Evolutionary conservation across 2,888 invertebrate species (phyloP).

Genomic region (Rhingia campestris): DNA sequence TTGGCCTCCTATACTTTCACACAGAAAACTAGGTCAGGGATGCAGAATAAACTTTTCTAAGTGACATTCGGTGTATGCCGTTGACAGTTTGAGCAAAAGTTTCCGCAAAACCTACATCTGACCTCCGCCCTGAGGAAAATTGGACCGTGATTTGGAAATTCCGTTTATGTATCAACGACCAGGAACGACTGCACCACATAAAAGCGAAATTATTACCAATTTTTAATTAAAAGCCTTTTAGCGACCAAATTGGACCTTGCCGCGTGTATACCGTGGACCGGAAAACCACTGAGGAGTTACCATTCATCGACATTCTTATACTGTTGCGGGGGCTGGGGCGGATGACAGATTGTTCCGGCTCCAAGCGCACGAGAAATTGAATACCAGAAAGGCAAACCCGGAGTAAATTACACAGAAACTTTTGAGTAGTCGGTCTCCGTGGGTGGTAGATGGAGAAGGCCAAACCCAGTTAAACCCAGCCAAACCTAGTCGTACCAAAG

Average conservation of each 20-base stretch:
- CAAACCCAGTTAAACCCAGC: neutral
- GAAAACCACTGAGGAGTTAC: neutral
- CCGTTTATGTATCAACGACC: neutral
- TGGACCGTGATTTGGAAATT: neutral
- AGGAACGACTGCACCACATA: neutral
- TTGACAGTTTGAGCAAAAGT: slow-evolving; percentile 49
- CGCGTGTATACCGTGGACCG: no score
- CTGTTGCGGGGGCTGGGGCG: slow-evolving; percentile 23
- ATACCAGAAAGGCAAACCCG: slow-evolving; percentile 26
- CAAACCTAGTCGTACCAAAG: neutral
- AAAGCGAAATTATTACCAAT: slow-evolving; percentile 28
- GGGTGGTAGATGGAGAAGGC: neutral
- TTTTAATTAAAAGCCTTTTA: slow-evolving; percentile 57
- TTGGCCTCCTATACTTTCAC: slow-evolving; percentile 11
- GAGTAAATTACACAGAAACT: slow-evolving; percentile 34
- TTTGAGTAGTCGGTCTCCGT: slow-evolving; percentile 2
- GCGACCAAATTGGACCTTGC: neutral
- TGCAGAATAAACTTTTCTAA: slow-evolving; percentile 52
- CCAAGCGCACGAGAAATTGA: slow-evolving; percentile 14
- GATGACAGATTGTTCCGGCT: neutral
- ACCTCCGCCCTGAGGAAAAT: no score
- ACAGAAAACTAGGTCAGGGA: slow-evolving; percentile 60
- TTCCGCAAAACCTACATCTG: neutral
- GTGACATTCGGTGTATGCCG: slow-evolving; percentile 51
- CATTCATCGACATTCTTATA: slow-evolving; percentile 34